Base-by-base conservation (phyloP, 2,113 vertebrate genomes). In the Monopterus albus region DNA sequence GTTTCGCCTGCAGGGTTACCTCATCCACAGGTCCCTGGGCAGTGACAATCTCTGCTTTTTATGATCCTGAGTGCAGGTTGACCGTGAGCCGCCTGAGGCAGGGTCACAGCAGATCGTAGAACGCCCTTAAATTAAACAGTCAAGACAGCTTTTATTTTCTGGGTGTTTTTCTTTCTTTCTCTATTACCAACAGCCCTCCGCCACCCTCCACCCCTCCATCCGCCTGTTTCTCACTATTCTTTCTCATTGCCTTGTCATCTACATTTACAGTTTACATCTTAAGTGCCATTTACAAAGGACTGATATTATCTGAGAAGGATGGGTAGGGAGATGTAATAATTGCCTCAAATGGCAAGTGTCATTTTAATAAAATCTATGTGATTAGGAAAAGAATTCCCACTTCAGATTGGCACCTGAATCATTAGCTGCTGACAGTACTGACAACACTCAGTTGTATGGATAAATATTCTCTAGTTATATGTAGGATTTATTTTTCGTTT, bases 61-160 rank as follows among this genome's bases (percentile, higher is more conserved):
- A 78, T 69, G 73, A 74, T 64, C 62, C 79, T 75, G 81, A 79
- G 83, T 84, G 55, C 36, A 62, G 49, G 33, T 53, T 84, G 82
- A 85, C 77, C 82, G 43, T 23, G 15, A 31, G 63, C 20, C n/a
- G 71, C 86, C 63, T 2, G 10, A 70, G 75, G 77, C 23, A 0
- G 72, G 81, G 79, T 84, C 85, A 45, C 15, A 25, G 35, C 55
- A 60, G 49, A 38, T 35, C 13, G 60, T 42, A 79, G 57, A 72
- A 35, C 9, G 3, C 9, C 59, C 45, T 81, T 60, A 77, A 83
- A 87, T 84, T 50, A 72, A 80, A 81, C 53, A 75, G 55, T 33
- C 52, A 51, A 21, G 57, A 55, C 70, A 73, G 56, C 18, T 65
- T 67, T 75, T 60, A 33, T 65, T 76, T 73, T 70, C 38, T 17